Base-by-base conservation (phyloP, 2,113 vertebrate species). In the Ammodytes marinus region DNA sequence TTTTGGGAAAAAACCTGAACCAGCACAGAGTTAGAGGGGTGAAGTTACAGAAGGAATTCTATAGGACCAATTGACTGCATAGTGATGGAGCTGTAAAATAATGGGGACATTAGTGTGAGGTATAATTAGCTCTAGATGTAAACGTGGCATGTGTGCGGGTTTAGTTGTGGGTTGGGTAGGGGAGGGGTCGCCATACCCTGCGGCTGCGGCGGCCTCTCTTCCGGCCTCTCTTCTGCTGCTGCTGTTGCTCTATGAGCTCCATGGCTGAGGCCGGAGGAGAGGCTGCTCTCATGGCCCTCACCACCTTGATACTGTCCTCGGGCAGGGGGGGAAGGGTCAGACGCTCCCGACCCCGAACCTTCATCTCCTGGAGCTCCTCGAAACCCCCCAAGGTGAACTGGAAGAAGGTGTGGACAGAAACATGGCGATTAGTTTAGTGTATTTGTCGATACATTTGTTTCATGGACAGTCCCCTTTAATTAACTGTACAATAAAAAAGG, bases 321-420 rank as follows among this genome's bases (percentile, higher is more conserved):
- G 97, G 96, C 82, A 99, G 90, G 0, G 97, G 95, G 0, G 96
- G 95, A 59, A 99, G 92, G 75, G 92, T 93, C 86, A 98, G 70
- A 46, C 95, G 95, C 79, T 95, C 94, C 6, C 97, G 85, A 79
- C 94, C 94, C 74, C 89, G 84, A 68, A 97, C 93, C 92, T 99
- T 99, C 95, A 96, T 93, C 58, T 88, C 87, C 94, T 98, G 98
- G 4, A 99, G 94, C 61, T 96, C 95, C 74, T 97, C 95, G n/a
- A 99, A 99, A 2, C 98, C 98, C 1, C 98, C 98, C 64, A 98
- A 83, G 1, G 98, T 99, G 90, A 99, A 98, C 98, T 99, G 86
- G 11, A 66, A 57, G 52, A 43, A 17, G 63, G 43, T 0, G 42
- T 53, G 43, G n/a, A 69, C 17, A 50, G 61, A 47, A 55, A 55